A percentile compares a stretch with the other conserved stretches of the same genome.
phyloP scores from a whole-genome alignment of 2,888 invertebrate species.

The Drosophila gaucha region DNA sequence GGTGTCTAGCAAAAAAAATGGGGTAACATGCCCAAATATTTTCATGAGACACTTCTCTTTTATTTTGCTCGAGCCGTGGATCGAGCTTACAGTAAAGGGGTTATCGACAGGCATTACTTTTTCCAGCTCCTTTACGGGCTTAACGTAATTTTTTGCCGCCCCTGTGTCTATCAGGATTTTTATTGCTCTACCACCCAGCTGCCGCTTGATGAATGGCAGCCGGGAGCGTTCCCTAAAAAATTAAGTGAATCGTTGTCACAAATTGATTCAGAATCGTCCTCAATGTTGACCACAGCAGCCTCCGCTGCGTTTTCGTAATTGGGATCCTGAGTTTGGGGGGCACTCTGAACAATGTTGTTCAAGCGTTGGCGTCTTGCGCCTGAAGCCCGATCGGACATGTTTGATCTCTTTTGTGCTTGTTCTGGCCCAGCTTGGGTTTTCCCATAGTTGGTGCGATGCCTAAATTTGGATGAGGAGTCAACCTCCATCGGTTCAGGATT shows the following conservation, averaged over 20 bases:
- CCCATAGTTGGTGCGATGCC: not conserved
- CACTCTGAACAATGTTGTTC: not conserved
- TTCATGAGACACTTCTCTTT: slow-evolving; percentile 8
- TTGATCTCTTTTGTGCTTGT: slow-evolving; percentile 5
- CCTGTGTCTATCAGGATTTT: too few species aligned
- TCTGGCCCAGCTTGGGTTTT: slow-evolving; percentile 4
- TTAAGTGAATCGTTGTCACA: slow-evolving; percentile 10
- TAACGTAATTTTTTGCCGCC: too few species aligned
- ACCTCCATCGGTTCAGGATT: slow-evolving; percentile 7
- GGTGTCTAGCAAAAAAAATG: not conserved
- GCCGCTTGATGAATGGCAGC: too few species aligned
- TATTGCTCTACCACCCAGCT: too few species aligned
- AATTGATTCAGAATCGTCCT: slow-evolving; percentile 11
- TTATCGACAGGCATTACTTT: too few species aligned
- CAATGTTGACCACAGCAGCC: slow-evolving; percentile 6
- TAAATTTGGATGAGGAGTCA: slow-evolving; percentile 9
- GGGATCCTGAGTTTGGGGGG: not conserved
- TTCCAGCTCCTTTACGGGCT: too few species aligned
- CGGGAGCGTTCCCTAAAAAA: too few species aligned
- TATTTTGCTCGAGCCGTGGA: slow-evolving; percentile 13
- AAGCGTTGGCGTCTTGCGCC: slow-evolving; percentile 1
- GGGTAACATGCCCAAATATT: slow-evolving; percentile 6
- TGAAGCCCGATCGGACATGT: not conserved
- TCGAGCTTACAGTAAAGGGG: too few species aligned
- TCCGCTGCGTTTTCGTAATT: slow-evolving; percentile 11